These are phyloP conservation scores for Ascaphus truei DNA, from an alignment of 2,113 vertebrate genomes.

Conservation along the genomic window DNA sequence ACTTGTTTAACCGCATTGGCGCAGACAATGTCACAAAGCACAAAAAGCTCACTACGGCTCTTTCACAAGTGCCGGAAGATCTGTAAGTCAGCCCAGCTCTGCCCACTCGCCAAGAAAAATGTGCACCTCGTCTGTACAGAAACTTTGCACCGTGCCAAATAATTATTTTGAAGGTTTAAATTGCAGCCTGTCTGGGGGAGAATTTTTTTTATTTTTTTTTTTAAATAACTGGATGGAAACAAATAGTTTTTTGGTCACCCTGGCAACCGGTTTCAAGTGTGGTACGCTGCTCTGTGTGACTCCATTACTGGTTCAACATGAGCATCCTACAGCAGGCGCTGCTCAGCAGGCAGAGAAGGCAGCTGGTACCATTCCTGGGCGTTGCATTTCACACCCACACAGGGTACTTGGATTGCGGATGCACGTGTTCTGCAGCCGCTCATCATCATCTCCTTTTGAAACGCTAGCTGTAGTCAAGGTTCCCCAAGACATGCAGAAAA, in stretches of 20 bases:
- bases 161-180: slow-evolving; percentile 39
- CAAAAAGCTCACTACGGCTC: slow-evolving; percentile 29
- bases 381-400: not conserved
- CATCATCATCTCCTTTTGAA: not conserved
- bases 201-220: too few species aligned
- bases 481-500: not conserved
- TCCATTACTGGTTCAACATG: slow-evolving; percentile 18
- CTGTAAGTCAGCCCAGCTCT: slow-evolving; percentile 33
- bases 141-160: slow-evolving; percentile 36
- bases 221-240: slow-evolving; percentile 20
- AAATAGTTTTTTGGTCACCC: slow-evolving; percentile 35
- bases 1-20: not conserved
- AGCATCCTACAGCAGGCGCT: slow-evolving; percentile 18
- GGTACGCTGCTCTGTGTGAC: slow-evolving; percentile 19
- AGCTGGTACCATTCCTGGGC: not conserved
- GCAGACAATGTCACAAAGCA: slow-evolving; percentile 33
- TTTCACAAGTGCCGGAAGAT: slow-evolving; percentile 35
- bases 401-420: not conserved
- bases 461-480: not conserved
- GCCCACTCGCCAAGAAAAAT: slow-evolving; percentile 36
- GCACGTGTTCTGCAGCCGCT: not conserved
- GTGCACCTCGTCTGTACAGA: slow-evolving; percentile 35
- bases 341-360: not conserved
- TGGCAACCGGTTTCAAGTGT: slow-evolving; percentile 28
- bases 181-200: slow-evolving; percentile 36